Evolutionary conservation across 2,113 vertebrate species (phyloP).

Genomic region (Gambusia affinis): DNA sequence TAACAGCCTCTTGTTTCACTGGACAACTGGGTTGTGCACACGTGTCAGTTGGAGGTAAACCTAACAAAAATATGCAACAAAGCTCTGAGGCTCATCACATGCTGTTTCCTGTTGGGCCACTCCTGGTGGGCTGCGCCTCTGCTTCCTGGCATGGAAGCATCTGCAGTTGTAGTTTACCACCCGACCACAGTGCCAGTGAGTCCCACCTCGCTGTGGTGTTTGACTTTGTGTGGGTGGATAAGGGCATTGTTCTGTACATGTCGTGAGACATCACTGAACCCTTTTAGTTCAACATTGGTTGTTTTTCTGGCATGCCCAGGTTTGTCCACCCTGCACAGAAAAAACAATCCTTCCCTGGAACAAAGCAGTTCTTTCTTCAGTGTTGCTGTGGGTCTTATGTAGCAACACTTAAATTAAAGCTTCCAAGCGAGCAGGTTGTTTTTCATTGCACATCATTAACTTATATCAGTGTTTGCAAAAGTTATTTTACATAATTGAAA

Average conservation of each 20-base stretch:
- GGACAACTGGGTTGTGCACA: background rate
- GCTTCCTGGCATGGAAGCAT: conserved; percentile 65
- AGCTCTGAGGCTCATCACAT: conserved; percentile 19
- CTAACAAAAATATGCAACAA: conserved; percentile 46
- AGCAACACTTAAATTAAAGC: conserved; percentile 32
- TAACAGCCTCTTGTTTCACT: background rate
- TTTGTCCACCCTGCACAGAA: conserved; percentile 45
- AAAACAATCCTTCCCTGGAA: too few species aligned
- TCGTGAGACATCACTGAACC: conserved; percentile 21
- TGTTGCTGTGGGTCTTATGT: too few species aligned
- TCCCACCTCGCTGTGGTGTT: conserved; percentile 14
- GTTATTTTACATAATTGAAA: background rate
- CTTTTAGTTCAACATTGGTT: conserved; percentile 11
- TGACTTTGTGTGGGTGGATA: conserved; percentile 35
- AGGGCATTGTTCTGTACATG: conserved; percentile 29
- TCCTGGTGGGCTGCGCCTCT: conserved; percentile 29
- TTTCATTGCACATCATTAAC: conserved; percentile 9
- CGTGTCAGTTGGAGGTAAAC: conserved; percentile 38
- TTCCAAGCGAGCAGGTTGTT: conserved; percentile 8
- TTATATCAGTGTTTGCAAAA: background rate
- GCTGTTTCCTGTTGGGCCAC: conserved; percentile 49
- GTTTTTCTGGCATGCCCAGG: conserved; percentile 61
- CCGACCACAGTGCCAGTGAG: conserved; percentile 20
- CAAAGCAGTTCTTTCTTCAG: too few species aligned
- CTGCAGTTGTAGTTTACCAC: conserved; percentile 45